phyloP scores from a whole-genome alignment of 2,888 invertebrate genomes.

The Andrena trimmerana region DNA sequence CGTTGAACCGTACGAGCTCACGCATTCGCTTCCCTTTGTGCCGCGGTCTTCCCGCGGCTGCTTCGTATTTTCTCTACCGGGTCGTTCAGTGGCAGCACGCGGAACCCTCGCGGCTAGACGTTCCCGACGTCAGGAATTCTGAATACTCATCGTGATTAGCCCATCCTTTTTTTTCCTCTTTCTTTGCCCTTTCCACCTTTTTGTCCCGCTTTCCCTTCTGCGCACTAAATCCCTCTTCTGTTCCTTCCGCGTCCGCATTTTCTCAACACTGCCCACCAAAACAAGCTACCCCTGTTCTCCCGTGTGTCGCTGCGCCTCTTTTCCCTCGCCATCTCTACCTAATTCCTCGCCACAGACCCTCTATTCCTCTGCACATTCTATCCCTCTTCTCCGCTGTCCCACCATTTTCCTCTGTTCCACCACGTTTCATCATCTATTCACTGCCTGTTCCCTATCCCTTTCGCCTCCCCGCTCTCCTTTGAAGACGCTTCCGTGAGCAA shows the following conservation, averaged over 20 bases:
- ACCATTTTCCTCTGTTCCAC: not conserved
- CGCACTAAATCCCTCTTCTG: not conserved
- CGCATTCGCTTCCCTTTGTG: conserved; percentile 49
- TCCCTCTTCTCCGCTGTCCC: not conserved
- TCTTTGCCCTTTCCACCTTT: not conserved
- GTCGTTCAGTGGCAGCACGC: conserved; percentile 49
- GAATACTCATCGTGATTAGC: conserved; percentile 70
- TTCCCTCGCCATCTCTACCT: not conserved
- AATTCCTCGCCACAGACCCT: too few relatives aligned
- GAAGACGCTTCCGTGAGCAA: not conserved
- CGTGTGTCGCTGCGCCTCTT: not conserved
- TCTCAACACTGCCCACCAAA: not conserved
- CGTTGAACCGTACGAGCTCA: conserved; percentile 44
- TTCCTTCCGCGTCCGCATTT: not conserved
- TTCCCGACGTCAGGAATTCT: conserved; percentile 50
- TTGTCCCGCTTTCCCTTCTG: not conserved
- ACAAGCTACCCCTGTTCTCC: not conserved
- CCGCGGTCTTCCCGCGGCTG: conserved; percentile 32
- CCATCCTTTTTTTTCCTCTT: not conserved
- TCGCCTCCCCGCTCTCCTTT: not conserved
- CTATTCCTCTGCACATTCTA: too few relatives aligned
- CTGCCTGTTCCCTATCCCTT: not conserved
- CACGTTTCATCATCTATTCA: not conserved
- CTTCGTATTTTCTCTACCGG: conserved; percentile 44
- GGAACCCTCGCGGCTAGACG: conserved; percentile 39